phyloP scores from a whole-genome alignment of 2,113 vertebrate species.

The Pseudolaguvia tuberculata region DNA sequence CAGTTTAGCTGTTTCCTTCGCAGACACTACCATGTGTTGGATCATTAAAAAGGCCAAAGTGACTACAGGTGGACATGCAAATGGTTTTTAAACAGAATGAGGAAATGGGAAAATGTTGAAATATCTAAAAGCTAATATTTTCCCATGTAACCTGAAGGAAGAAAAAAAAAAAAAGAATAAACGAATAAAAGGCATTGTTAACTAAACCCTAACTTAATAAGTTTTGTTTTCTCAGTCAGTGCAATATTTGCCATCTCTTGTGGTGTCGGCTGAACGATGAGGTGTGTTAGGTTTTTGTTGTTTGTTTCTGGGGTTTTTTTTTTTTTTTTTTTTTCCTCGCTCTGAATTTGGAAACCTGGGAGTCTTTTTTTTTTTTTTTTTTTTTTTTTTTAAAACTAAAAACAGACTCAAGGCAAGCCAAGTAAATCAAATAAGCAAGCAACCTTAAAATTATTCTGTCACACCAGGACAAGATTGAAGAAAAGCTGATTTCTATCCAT shows the following conservation, averaged over 20 bases:
- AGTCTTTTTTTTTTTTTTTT: not conserved
- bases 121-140: not conserved
- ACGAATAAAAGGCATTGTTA: not conserved
- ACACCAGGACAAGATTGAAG: too few species aligned
- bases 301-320: too few species aligned
- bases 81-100: constrained; percentile 24
- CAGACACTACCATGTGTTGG: not conserved
- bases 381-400: not conserved
- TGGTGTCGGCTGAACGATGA: not conserved
- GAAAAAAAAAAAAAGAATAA: not conserved
- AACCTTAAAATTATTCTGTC: too few species aligned
- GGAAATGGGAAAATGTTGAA: constrained; percentile 9
- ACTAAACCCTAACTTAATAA: not conserved
- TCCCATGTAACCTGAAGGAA: not conserved
- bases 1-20: not conserved
- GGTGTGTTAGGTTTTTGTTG: not conserved
- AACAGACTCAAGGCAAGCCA: not conserved
- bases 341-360: not conserved
- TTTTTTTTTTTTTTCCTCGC: not conserved
- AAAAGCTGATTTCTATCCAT: too few species aligned
- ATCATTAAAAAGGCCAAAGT: constrained; percentile 7
- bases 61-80: not conserved
- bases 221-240: too few species aligned
- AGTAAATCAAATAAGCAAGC: too few species aligned
- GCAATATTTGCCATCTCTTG: too few species aligned